Evolutionary conservation across 2,888 invertebrate species (phyloP), one percentile per base, ranked within the genome.

Genomic region (Herminia tarsipennalis): DNA sequence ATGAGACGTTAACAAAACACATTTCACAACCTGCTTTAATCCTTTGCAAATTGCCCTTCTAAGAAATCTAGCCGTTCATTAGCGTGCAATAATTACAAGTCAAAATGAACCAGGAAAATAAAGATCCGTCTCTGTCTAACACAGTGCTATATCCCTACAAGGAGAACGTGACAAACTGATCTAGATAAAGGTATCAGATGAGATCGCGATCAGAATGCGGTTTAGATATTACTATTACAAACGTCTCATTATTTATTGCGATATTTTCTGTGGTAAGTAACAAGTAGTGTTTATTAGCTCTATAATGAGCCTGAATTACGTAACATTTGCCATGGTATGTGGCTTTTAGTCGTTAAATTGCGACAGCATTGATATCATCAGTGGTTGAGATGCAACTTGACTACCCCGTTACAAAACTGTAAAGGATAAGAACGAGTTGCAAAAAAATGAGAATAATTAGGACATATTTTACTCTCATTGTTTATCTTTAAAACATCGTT

Each of bases 151-250:
- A 43, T 34, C 36, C 56, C 53, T 61, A 66, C 56, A 69, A 69
- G 61, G 53, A 66, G 73, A 80, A 74, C 78, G 81, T 78, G 82
- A 84, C 76, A 81, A 78, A 76, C 42, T 63, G 78, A 87, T 86
- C 83, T 75, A 80, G 85, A 85, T 86, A 83, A 75, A 70, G 49
- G 51, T 78, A 79, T 83, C 78, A 78, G 85, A 83, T 81, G 76
- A 76, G 80, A 88, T 87, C 79, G 69, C 73, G 78, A 87, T 86
- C 82, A 77, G 73, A 75, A 73, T 72, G 71, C 76, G 62, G 76
- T 72, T 77, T 62, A 80, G 81, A 77, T 81, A 84, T 83, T 76
- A 78, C 76, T 74, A 81, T 77, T 78, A 80, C 79, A 79, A 79
- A 75, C 74, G 75, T 74, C 75, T 77, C 70, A 78, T 86, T 86